Conservation (phyloP, 1,140 invertebrate species). For the Agrilus planipennis region DNA sequence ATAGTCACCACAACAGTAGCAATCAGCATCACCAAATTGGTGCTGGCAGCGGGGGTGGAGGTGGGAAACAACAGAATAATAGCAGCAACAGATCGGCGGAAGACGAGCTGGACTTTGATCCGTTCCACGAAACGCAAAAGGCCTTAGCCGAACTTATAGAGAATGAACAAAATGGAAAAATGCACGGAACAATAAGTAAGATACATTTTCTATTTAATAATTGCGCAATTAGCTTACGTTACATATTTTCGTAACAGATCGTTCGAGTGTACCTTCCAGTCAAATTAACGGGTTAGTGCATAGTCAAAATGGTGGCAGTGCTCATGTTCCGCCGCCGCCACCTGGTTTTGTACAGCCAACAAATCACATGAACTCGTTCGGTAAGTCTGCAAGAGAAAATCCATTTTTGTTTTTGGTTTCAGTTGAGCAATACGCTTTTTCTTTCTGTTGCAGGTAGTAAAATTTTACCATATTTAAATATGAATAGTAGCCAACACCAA, state of each 20-base stretch:
- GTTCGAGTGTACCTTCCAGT: conserved; percentile 9
- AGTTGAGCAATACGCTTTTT: conserved; percentile 11
- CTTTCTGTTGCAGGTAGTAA: conserved; percentile 30
- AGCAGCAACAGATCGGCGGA: conserved; percentile 35
- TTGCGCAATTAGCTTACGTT: no score
- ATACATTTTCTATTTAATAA: not conserved
- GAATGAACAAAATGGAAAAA: conserved; percentile 29
- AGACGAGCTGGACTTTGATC: conserved; percentile 84
- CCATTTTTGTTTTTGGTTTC: not conserved
- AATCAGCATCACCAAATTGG: conserved; percentile 6
- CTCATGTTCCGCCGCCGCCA: conserved; percentile 30
- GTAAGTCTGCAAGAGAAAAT: no score
- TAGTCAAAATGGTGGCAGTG: conserved; percentile 21
- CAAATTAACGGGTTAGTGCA: conserved; percentile 30
- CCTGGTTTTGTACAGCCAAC: conserved; percentile 32
- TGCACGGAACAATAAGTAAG: conserved; percentile 11
- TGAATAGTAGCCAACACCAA: conserved; percentile 32
- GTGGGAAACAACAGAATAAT: conserved; percentile 15
- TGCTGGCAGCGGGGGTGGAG: conserved; percentile 2
- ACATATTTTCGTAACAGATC: not conserved
- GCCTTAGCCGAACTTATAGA: conserved; percentile 88
- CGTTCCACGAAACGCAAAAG: conserved; percentile 91
- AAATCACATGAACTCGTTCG: conserved; percentile 35
- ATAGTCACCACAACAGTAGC: not conserved
- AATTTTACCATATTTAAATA: conserved; percentile 35